Conservation (phyloP, 2,113 vertebrate species). For the Actenoides hombroni region DNA sequence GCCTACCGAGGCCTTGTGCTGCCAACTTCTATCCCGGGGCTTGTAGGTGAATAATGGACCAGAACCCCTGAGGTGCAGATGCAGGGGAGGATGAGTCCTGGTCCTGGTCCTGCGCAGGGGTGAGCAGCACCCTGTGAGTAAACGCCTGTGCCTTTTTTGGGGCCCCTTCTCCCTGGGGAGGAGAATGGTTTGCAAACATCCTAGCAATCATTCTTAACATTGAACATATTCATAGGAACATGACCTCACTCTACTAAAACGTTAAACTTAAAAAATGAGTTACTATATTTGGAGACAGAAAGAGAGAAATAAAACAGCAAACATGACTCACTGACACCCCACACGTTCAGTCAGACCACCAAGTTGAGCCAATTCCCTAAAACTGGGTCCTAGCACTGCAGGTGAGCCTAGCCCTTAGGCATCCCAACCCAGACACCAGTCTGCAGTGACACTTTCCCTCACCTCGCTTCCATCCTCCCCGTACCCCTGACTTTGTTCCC, state of each 20-base stretch:
- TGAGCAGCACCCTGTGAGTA: background rate
- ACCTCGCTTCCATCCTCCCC: background rate
- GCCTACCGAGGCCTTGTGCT: background rate
- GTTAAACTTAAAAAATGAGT: conserved; percentile 19
- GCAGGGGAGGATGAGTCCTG: background rate
- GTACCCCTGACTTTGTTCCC: background rate
- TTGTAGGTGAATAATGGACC: background rate
- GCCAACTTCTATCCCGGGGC: background rate
- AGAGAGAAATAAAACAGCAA: conserved; percentile 6
- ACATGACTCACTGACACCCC: background rate
- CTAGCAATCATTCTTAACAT: background rate
- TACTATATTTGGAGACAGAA: conserved; percentile 37
- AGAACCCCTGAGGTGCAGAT: background rate
- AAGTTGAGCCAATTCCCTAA: background rate
- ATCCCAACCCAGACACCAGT: background rate
- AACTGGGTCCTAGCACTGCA: background rate
- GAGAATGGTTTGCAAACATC: background rate
- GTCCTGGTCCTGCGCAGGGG: background rate
- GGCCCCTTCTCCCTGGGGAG: background rate
- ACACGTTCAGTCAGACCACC: accelerated
- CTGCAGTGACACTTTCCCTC: background rate
- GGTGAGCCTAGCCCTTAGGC: background rate
- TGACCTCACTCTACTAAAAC: conserved; percentile 26
- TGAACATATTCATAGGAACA: conserved; percentile 7
- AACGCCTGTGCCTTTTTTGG: background rate